Base-by-base conservation (phyloP, 1,140 invertebrate genomes). In the Philotrypesis tridentata region DNA sequence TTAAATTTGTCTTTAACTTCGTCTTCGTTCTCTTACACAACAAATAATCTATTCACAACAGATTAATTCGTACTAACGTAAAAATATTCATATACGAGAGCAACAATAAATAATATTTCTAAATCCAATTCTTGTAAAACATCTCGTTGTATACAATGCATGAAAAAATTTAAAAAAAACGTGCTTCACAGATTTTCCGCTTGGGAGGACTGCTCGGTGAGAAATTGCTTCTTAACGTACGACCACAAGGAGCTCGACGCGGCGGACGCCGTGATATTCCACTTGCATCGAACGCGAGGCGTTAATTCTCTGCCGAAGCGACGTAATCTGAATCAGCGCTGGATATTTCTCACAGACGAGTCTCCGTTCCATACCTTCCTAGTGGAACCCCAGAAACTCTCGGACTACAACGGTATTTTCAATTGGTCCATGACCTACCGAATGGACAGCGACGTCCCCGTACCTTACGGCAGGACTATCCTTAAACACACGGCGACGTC, bases 361-460 rank as follows among this genome's bases (percentile, higher is more conserved):
- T 93, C 93, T 33, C 94, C 94, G 0, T 85, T 89, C 11, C 85
- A 94, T 68, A 94, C 93, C 0, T 94, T 94, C 85, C 73, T 93
- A 8, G 67, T 40, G 60, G 72, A 7, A 7, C 61, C 9, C 11
- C 85, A 89, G 60, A 87, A 86, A 25, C 82, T 94, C 40, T 86
- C 86, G 5, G 85, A 92, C 40, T 94, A 94, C 76, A 91, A 94
- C 74, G 91, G 92, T 31, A 29, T 94, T 9, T 96, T 96, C 85
- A 96, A 96, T 87, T 96, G 95, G 95, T 95, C 95, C 1, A 96
- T 96, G 95, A 94, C 93, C 2, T 96, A 96, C 85, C 92, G 94
- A 85, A 93, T 91, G 84, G 94, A 95, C 83, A 93, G 95, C 9
- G 95, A 96, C 84, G 91, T 96, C 29, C 95, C 94, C 0, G 93